Evolutionary conservation across 2,888 invertebrate species (phyloP).

Genomic region (Blastobasis lacticolella): DNA sequence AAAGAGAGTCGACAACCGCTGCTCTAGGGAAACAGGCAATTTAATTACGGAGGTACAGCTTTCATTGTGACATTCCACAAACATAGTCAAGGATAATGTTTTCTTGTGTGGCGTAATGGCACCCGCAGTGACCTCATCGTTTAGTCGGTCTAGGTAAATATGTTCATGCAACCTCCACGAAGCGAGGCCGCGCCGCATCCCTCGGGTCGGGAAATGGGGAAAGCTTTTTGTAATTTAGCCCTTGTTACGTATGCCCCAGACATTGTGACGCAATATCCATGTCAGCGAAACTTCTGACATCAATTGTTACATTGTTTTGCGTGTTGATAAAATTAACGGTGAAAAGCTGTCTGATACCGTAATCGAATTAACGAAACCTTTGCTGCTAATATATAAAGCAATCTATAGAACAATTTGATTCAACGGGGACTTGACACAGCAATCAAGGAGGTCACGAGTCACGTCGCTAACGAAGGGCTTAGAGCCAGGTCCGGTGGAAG

Average conservation of each 20-base stretch:
- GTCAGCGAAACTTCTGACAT: conserved; percentile 22
- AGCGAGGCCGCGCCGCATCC: conserved; percentile 38
- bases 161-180: conserved; percentile 37
- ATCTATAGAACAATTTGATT: background rate
- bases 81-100: conserved; percentile 12
- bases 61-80: conserved; percentile 9
- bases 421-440: conserved; percentile 34
- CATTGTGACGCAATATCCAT: conserved; percentile 24
- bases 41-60: background rate
- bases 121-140: conserved; percentile 35
- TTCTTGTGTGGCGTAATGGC: conserved; percentile 20
- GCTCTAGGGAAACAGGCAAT: too few species aligned
- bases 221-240: conserved; percentile 49
- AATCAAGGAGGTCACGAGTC: conserved; percentile 53
- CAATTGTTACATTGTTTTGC: background rate
- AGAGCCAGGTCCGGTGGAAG: conserved; percentile 51
- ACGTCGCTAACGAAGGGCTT: conserved; percentile 50
- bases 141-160: conserved; percentile 32
- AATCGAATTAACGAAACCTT: too few species aligned
- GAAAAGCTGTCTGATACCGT: too few species aligned
- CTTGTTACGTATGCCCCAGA: conserved; percentile 20
- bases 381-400: too few species aligned
- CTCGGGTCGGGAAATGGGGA: conserved; percentile 34
- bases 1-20: background rate
- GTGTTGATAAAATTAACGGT: too few species aligned